Evolutionary conservation across 2,888 invertebrate genomes (phyloP), one percentile per base, ranked within the genome.

Genomic region (Boloria selene): DNA sequence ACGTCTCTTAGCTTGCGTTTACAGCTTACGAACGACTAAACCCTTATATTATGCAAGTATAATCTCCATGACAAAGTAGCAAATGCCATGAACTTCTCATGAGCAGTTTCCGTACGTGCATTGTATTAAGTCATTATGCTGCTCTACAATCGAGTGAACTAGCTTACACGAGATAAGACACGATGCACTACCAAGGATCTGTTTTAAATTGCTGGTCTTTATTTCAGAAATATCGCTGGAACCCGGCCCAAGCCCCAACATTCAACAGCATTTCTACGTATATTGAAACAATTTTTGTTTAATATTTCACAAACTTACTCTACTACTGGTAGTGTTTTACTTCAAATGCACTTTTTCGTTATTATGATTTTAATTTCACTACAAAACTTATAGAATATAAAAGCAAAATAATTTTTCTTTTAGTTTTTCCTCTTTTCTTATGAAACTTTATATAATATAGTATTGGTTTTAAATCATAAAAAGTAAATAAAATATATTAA

Each of bases 111-210:
- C 56, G 64, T 52, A 45, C 62, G 65, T 70, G 68, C 65, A 80
- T 84, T 85, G 81, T 86, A 89, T 90, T 86, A 86, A 89, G 88
- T 83, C 86, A 87, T 88, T 87, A 87, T 78, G 73, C 72, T 73
- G 70, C 73, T 72, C 74, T 75, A 75, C 78, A 84, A 82, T 85
- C 79, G 79, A 75, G 68, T 68, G 70, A 72, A 77, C 72, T 63
- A 60, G 69, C 70, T 68, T 52, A 70, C 18, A n/a, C 31, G 60
- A 70, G 70, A 79, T 78, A 79, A 78, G 77, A 72, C 65, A 70
- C 63, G 67, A 69, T 68, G 61, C 69, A 61, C 68, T 64, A 67
- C 75, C 61, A 68, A 71, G 72, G 69, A 71, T 65, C 64, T 66
- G 67, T 69, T 62, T 51, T 26, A 63, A 64, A 67, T 67, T 64